Conservation (phyloP, 2,888 invertebrate genomes). For the Eupithecia insigniata region DNA sequence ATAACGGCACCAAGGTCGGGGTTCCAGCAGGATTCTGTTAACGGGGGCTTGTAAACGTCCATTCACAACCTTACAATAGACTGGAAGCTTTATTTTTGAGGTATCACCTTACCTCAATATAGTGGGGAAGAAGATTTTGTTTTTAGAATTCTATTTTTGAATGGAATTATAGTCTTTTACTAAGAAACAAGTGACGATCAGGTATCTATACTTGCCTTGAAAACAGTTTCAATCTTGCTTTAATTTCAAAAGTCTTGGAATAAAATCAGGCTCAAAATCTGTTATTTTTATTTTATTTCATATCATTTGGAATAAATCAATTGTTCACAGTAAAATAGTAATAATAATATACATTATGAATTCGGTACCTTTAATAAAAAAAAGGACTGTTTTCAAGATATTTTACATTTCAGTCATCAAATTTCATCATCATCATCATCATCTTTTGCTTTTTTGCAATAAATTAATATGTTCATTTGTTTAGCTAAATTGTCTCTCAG, state of each 20-base stretch:
- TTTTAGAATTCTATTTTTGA: not conserved
- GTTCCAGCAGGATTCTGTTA: slow-evolving; percentile 48
- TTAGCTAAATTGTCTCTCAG: too few relatives aligned
- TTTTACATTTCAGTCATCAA: too few relatives aligned
- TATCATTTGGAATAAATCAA: not conserved
- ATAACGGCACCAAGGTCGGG: slow-evolving; percentile 71
- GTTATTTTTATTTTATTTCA: not conserved
- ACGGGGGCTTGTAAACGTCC: slow-evolving; percentile 49
- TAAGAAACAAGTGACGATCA: not conserved
- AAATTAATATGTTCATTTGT: too few relatives aligned
- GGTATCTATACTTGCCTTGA: not conserved
- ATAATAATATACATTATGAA: not conserved
- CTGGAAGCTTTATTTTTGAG: not conserved
- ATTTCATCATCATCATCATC: too few relatives aligned
- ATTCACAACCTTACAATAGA: slow-evolving; percentile 38
- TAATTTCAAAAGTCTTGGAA: not conserved
- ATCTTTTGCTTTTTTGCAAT: too few relatives aligned
- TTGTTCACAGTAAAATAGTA: too few relatives aligned
- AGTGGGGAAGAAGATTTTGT: not conserved
- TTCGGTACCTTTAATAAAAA: too few relatives aligned
- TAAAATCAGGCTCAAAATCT: not conserved
- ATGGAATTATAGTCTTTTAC: too few relatives aligned
- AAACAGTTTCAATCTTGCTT: not conserved
- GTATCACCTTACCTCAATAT: not conserved
- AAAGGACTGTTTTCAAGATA: too few relatives aligned